Base-by-base conservation (phyloP, 1,140 invertebrate genomes). In the Zaprionus capensis region DNA sequence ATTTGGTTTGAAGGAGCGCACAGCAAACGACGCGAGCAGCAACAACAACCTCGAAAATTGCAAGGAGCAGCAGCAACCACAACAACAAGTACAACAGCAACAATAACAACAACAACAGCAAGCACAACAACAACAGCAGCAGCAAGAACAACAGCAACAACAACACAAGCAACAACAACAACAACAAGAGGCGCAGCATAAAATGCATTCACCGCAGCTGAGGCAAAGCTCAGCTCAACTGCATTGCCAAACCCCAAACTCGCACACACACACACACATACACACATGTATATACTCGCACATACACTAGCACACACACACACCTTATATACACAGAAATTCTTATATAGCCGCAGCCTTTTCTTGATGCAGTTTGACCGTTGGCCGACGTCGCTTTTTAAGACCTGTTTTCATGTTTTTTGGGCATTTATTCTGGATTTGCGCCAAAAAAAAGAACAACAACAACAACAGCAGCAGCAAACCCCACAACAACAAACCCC, bases 381-480 rank as follows among this genome's bases (percentile, higher is more conserved):
- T 90, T 88, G 84, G 75, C 80, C 80, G 80, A 68, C 69, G 73
- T 55, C 69, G 69, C 70, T 87, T 76, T 38, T 78, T 78, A 88
- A 88, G 65, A 88, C 85, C 85, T 90, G 85, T 88, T 88, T 88
- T 88, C 66, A 75, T 90, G 85, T 78, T 88, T 88, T 88, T 88
- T 88, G 85, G 85, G 85, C 85, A 88, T 88, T 90, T 88, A 90
- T 88, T 88, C 84, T 88, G 84, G 78, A 88, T 83, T 79, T 90
- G 83, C 49, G 69, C 69, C 75, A 81, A 82, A 78, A 70, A 67
- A 77, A 66, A 70, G 12, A 24, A 22, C 7, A 49, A 20, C 17
- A 22, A 20, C 17, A 22, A 24, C 41, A 46, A 3, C n/a, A 46
- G n/a, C 38, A 41, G 17, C 41, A 17, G n/a, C 41, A 44, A 44